Evolutionary conservation across 2,113 vertebrate species (phyloP).

Genomic region (Leucosticte australis): DNA sequence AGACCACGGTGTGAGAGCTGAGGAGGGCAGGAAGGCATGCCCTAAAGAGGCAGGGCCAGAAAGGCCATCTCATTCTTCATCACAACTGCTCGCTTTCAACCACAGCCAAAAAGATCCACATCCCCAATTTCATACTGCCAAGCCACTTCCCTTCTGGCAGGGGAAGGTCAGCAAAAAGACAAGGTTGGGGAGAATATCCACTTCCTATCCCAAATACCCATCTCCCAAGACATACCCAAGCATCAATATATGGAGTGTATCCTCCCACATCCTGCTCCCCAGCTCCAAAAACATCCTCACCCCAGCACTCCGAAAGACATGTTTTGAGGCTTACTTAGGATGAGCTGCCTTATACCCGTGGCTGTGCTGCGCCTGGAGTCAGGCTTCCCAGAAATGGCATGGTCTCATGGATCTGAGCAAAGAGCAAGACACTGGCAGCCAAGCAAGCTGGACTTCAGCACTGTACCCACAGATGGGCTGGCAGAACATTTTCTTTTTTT

Average conservation of each 20-base stretch:
- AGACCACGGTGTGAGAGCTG: not conserved
- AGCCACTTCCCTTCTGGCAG: not conserved
- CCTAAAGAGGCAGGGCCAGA: not conserved
- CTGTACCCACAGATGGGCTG: not conserved
- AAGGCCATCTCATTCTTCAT: not conserved
- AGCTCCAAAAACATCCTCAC: not conserved
- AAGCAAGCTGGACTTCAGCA: not conserved
- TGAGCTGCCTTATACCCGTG: not conserved
- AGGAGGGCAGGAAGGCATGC: not conserved
- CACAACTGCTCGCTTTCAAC: not conserved
- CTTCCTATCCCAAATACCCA: not conserved
- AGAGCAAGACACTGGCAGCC: not conserved
- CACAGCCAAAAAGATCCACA: not conserved
- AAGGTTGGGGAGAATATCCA: not conserved
- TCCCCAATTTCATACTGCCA: not conserved
- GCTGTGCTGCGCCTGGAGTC: not conserved
- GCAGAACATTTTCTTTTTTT: not conserved
- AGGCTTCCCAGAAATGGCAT: not conserved
- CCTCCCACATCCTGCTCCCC: not conserved
- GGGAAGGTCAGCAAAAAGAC: not conserved
- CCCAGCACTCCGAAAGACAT: not conserved
- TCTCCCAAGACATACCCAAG: not conserved
- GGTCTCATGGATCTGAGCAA: not conserved
- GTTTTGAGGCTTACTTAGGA: not conserved
- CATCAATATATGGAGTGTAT: accelerated